A percentile compares a stretch with the other conserved stretches of the same genome.
phyloP scores from a whole-genome alignment of 2,797 vertebrate species.

The Kryptolebias ocellatus region DNA sequence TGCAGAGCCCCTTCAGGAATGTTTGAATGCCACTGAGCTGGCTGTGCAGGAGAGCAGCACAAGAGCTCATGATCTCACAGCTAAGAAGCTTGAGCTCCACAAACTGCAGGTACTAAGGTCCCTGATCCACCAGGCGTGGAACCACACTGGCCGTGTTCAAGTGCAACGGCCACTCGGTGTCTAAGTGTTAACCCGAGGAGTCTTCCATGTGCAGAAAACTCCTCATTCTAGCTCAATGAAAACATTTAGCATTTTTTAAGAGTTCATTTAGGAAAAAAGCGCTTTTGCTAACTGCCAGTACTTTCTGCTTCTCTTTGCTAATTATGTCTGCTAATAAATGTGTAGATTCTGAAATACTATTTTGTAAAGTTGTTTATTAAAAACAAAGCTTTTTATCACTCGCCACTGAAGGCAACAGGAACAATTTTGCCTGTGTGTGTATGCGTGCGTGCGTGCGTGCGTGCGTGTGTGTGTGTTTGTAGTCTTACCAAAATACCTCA shows the following conservation, averaged over 20 bases:
- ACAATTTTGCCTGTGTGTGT: no score
- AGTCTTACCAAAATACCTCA: no score
- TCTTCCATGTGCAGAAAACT: conserved; percentile 31
- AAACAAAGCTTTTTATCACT: not conserved
- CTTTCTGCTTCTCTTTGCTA: conserved; percentile 37
- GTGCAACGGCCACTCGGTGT: conserved; percentile 7
- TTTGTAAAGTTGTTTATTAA: not conserved
- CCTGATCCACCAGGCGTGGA: conserved; percentile 5
- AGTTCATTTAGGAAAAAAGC: conserved; percentile 11
- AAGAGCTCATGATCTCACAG: conserved; percentile 87
- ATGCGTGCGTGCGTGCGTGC: no score
- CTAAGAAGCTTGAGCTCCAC: conserved; percentile 90
- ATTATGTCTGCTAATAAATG: conserved; percentile 29
- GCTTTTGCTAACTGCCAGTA: conserved; percentile 42
- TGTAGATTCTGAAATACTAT: conserved; percentile 7
- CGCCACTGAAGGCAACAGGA: no score
- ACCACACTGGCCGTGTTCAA: conserved; percentile 22
- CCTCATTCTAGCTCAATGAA: conserved; percentile 12
- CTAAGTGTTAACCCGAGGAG: not conserved
- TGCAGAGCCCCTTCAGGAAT: conserved; percentile 88
- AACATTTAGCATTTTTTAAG: conserved; percentile 1
- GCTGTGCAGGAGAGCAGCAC: conserved; percentile 86
- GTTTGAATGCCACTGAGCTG: conserved; percentile 85
- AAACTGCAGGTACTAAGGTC: conserved; percentile 88
- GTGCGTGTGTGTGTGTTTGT: no score